Conservation (phyloP, 2,113 vertebrate species). For the Phocoena sinus region DNA sequence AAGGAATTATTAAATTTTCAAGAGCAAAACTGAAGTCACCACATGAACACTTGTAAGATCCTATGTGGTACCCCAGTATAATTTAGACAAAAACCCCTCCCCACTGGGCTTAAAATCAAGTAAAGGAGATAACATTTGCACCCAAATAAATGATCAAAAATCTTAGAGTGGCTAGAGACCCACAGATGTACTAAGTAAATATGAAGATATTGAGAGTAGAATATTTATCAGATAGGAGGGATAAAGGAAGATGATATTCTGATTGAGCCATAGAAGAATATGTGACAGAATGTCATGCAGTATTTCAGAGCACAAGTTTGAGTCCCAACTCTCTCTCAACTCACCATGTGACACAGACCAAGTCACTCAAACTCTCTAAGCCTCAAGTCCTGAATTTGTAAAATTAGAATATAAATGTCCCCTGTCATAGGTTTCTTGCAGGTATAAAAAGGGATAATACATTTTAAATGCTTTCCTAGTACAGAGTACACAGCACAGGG, state of each 20-base stretch:
- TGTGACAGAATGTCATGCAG: neutral
- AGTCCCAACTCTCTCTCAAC: neutral
- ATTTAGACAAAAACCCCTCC: neutral
- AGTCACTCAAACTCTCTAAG: neutral
- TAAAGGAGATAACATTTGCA: neutral
- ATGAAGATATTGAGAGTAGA: neutral
- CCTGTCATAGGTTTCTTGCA: neutral
- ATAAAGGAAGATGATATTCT: neutral
- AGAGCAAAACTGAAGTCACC: neutral
- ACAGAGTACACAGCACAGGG: accelerated
- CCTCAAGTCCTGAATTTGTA: neutral
- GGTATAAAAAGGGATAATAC: neutral
- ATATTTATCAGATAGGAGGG: neutral
- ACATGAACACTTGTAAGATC: neutral
- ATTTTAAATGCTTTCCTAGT: neutral
- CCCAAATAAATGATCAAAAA: neutral
- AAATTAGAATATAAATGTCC: neutral
- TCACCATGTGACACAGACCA: neutral
- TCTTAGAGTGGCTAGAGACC: neutral
- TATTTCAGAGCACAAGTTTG: neutral
- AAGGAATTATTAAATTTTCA: neutral
- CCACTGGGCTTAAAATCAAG: neutral
- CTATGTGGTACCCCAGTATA: neutral
- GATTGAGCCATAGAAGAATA: no score
- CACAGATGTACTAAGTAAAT: neutral